phyloP scores from a whole-genome alignment of 2,888 invertebrate species.

The Scaeva pyrastri region DNA sequence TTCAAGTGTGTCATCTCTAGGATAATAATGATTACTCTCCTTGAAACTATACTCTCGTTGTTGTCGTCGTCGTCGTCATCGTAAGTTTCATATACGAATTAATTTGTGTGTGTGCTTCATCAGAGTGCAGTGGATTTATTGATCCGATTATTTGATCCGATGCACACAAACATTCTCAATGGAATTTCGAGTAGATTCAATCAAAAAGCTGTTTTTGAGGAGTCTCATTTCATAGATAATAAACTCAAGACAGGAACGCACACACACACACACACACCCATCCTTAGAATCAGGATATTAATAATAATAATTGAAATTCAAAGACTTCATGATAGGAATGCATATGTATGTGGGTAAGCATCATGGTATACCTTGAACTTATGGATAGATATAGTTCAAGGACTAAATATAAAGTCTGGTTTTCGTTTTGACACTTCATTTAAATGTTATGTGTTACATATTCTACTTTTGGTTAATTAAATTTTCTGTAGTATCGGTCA shows the following conservation, averaged over 20 bases:
- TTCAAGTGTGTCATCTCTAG: constrained; percentile 50
- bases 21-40: constrained; percentile 12
- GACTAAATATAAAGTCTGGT: not conserved
- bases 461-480: not conserved
- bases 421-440: constrained; percentile 39
- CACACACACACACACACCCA: not conserved
- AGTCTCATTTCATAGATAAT: constrained; percentile 26
- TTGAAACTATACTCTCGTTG: constrained; percentile 27
- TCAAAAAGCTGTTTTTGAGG: constrained; percentile 43
- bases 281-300: not conserved
- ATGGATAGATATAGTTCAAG: not conserved
- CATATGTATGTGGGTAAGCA: not conserved
- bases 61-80: no score
- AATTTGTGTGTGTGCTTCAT: not conserved
- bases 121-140: constrained; percentile 51
- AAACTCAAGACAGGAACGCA: no score
- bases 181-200: constrained; percentile 56
- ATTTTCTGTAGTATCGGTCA: not conserved
- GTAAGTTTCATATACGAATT: not conserved
- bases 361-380: not conserved
- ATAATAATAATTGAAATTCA: constrained; percentile 21
- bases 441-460: constrained; percentile 4
- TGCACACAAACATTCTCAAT: constrained; percentile 35
- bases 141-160: constrained; percentile 68
- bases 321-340: not conserved